These are phyloP conservation scores for Dryobota labecula DNA, from an alignment of 2,888 invertebrate genomes.

Conservation along the genomic window DNA sequence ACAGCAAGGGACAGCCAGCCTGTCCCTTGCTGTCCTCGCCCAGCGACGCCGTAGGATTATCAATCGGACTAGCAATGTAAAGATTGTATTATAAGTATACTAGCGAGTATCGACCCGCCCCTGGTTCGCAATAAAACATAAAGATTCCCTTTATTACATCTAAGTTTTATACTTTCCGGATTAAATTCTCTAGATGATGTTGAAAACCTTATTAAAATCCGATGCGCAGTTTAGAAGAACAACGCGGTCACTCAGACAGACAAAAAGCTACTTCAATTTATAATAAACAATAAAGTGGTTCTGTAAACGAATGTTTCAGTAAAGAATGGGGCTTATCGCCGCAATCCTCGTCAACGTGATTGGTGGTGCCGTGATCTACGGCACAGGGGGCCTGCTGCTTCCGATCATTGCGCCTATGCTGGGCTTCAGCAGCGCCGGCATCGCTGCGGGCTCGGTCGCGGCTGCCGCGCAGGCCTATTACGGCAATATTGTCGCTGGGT, in stretches of 20 bases:
- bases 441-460: constrained; percentile 78
- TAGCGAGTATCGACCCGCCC: not conserved
- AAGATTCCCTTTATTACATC: too few species aligned
- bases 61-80: not conserved
- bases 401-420: constrained; percentile 76
- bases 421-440: constrained; percentile 80
- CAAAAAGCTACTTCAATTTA: not conserved
- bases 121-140: not conserved
- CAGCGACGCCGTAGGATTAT: too few species aligned
- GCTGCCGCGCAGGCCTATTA: constrained; percentile 82
- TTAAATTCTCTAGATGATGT: not conserved
- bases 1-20: too few species aligned
- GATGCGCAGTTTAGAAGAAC: not conserved
- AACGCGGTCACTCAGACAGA: not conserved
- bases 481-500: constrained; percentile 81
- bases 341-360: constrained; percentile 76
- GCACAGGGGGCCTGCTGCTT: constrained; percentile 77
- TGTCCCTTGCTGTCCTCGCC: too few species aligned
- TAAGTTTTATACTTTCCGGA: not conserved
- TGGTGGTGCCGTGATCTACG: constrained; percentile 77
- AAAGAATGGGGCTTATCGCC: constrained; percentile 75
- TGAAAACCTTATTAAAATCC: not conserved
- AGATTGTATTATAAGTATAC: too few species aligned
- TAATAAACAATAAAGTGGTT: not conserved
- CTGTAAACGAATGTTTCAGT: constrained; percentile 32